Evolutionary conservation across 2,113 vertebrate genomes (phyloP), one percentile per base, ranked within the genome.

Genomic region (Cygnus buccinator): DNA sequence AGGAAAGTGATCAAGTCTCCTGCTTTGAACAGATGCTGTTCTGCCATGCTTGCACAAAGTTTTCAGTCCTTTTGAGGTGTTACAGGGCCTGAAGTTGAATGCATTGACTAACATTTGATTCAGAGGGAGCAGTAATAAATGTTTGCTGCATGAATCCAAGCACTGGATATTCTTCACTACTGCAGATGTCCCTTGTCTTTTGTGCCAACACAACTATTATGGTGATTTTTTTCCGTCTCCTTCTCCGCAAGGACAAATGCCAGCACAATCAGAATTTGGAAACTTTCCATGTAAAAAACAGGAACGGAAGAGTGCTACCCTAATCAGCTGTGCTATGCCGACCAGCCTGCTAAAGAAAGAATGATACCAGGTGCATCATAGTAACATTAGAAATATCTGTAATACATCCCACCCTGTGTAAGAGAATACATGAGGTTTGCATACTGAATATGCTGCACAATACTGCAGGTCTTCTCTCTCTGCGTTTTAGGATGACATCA

Each of bases 161-260:
- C 90, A 84, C 79, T 87, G 79, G 25, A 57, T 77, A 83, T 90
- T 80, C 59, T 74, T 81, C 55, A 70, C n/a, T 63, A 17, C 37
- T 86, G 92, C 82, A 86, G 89, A 96, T 91, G 73, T 89, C 76
- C 58, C 58, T 86, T 57, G 18, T 46, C 72, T 87, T 75, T 93
- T 72, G 75, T 75, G 90, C 88, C 90, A 96, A 62, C 3, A 72
- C 52, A 55, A 75, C 61, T 35, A 82, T 84, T 92, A 92, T n/a
- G n/a, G 61, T 37, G 43, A 81, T 65, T 90, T 85, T 85, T 44
- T 41, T 29, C 29, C 9, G 29, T 63, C 23, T 91, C 57, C 41
- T 83, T 90, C 85, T 84, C 29, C 44, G 46, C 48, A 79, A 25
- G 28, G 50, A 73, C 29, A 90, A 94, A 87, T 5, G 16, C n/a